Conservation (phyloP, 2,113 vertebrate species). For the Marmota flaviventris region DNA sequence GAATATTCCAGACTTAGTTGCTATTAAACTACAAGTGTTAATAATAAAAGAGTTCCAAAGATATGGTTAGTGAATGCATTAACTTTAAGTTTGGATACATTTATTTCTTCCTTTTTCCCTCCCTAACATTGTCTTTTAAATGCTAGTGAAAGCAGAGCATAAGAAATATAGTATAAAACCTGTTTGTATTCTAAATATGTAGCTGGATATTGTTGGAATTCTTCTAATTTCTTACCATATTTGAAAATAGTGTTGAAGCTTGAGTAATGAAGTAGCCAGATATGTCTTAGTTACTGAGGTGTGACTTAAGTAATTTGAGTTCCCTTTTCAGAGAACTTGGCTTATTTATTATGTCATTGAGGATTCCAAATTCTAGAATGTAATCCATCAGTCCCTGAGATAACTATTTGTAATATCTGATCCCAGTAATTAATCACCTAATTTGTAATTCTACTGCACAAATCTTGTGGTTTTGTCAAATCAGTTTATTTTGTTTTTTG, state of each 20-base stretch:
- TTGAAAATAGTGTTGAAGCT: background rate
- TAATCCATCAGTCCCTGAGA: rapidly evolving
- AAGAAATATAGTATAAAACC: background rate
- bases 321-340: background rate
- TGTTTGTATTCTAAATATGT: background rate
- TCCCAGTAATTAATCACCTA: background rate
- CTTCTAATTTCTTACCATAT: background rate
- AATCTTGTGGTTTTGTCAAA: background rate
- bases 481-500: background rate
- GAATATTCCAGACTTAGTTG: background rate
- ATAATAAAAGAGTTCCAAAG: background rate
- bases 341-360: background rate
- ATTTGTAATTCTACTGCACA: background rate
- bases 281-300: background rate
- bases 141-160: background rate
- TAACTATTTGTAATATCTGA: background rate
- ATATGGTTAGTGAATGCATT: background rate
- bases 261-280: background rate
- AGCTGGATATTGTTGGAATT: background rate
- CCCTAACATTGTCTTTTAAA: background rate
- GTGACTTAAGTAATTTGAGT: background rate
- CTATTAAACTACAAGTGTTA: background rate
- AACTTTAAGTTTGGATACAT: background rate
- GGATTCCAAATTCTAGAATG: background rate
- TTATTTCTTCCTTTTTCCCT: background rate